Conservation (phyloP, 2,888 invertebrate genomes). For the Himalopsyche kuldschensis region DNA sequence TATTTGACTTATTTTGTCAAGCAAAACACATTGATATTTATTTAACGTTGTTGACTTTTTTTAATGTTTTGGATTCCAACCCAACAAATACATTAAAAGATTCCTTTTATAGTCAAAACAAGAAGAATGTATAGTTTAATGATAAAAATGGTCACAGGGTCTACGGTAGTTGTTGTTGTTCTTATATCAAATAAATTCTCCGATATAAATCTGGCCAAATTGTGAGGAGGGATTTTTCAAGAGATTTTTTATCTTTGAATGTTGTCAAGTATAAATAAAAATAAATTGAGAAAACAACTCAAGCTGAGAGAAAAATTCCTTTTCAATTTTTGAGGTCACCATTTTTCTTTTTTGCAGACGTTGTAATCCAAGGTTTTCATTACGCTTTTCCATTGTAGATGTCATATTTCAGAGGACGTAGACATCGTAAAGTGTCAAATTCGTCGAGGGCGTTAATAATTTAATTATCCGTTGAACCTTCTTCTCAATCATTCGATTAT, state of each 20-base stretch:
- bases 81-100: too few species aligned
- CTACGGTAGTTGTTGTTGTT: background rate
- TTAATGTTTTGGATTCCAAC: too few species aligned
- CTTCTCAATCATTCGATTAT: background rate
- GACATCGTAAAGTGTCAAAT: background rate
- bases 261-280: background rate
- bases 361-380: slow-evolving; percentile 5
- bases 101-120: too few species aligned
- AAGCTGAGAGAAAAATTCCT: background rate
- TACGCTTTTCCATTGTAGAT: slow-evolving; percentile 7
- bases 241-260: background rate
- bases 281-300: background rate
- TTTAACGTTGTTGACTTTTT: too few species aligned
- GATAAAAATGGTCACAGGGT: background rate
- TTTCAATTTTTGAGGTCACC: slow-evolving; percentile 2
- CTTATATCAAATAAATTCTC: background rate
- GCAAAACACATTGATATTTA: too few species aligned
- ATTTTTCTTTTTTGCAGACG: background rate
- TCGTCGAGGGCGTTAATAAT: background rate
- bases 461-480: background rate
- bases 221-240: background rate
- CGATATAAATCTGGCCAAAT: background rate
- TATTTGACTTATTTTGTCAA: too few species aligned
- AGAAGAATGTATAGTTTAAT: too few species aligned
- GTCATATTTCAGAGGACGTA: slow-evolving; percentile 1